phyloP scores from a whole-genome alignment of 2,888 invertebrate genomes.

The Flexamia atlantica region DNA sequence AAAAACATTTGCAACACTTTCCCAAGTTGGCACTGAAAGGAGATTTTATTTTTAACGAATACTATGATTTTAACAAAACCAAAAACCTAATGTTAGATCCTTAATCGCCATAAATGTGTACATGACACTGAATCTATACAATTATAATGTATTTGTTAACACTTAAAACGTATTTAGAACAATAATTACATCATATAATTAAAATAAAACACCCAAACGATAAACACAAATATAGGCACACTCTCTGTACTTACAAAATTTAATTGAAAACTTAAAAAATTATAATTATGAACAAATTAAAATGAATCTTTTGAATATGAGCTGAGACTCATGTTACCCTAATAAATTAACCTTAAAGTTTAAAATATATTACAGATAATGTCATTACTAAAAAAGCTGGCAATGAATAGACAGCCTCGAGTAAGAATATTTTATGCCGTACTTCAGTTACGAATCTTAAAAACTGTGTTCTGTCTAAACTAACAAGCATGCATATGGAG shows the following conservation, averaged over 20 bases:
- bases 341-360: slow-evolving; percentile 23
- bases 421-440: slow-evolving; percentile 11
- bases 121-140: neutral
- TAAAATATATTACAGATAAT: slow-evolving; percentile 33
- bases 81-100: neutral
- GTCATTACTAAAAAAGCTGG: slow-evolving; percentile 21
- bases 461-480: slow-evolving; percentile 8
- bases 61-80: neutral
- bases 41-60: neutral
- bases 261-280: slow-evolving; percentile 70
- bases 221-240: slow-evolving; percentile 20
- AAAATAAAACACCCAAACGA: slow-evolving; percentile 24
- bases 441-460: slow-evolving; percentile 4
- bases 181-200: slow-evolving; percentile 27
- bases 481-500: slow-evolving; percentile 16
- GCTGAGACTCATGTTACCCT: slow-evolving; percentile 3
- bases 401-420: neutral
- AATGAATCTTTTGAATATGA: slow-evolving; percentile 24
- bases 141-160: slow-evolving; percentile 14
- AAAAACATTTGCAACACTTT: too few species aligned
- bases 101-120: neutral
- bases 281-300: slow-evolving; percentile 29
- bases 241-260: slow-evolving; percentile 18
- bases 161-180: slow-evolving; percentile 26
- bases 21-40: slow-evolving; percentile 25